Base-by-base conservation (phyloP, 2,888 invertebrate species). In the Amblyjoppa proteus region DNA sequence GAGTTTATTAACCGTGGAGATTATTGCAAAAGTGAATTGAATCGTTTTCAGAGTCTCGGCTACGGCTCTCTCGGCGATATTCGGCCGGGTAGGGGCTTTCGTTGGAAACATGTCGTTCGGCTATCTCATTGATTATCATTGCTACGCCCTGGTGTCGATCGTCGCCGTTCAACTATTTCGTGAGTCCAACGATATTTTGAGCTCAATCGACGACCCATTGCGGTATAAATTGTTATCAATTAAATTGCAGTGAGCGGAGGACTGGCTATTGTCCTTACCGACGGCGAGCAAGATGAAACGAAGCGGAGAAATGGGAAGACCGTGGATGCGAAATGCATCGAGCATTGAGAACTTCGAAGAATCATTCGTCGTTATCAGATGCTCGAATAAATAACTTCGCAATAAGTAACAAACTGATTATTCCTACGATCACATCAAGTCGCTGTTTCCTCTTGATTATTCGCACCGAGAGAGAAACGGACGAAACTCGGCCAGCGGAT, bases 91-190 rank as follows among this genome's bases (percentile, higher is more conserved):
- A 88, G 97, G 97, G 73, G 97, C 97, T 87, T 95, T 97, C 83
- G 92, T 96, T 73, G 97, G 97, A 86, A 97, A 97, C 94, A 94
- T 97, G 87, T 94, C 97, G 76, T 97, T 97, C 92, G 97, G 97
- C 81, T 96, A 96, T 94, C 95, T 97, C 88, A 97, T 97, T 89
- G 97, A 97, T 94, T 95, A 96, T 90, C 96, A 97, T 94, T 97
- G 97, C 92, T 95, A 96, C 83, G 94, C 97, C 87, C 97, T 97
- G 49, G 96, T 97, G 80, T 95, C 96, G 51, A 51, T 87, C 31
- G 61, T 86, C 34, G 85, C 75, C 25, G 16, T 53, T 20, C 71
- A 86, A 74, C 69, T 87, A 16, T 38, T 79, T 61, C 25, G 87
- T 86, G 70, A 70, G 80, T 80, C 3, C 5, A 51, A 34, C 4